These are phyloP conservation scores for Heterotilapia buettikoferi DNA, from an alignment of 2,113 vertebrate species.

Conservation along the genomic window DNA sequence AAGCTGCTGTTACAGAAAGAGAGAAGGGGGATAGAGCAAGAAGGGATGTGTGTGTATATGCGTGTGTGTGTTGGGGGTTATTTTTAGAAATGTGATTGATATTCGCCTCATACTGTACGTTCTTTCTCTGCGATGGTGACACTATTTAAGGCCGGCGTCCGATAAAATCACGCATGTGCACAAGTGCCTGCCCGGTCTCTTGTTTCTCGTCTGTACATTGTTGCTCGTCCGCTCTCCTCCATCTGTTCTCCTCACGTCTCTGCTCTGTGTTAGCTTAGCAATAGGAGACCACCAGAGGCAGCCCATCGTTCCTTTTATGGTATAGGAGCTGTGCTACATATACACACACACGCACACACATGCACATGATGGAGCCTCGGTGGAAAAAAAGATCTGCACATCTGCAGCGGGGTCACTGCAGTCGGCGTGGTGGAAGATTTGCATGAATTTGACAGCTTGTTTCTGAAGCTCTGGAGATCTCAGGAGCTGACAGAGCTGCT, in stretches of 20 bases:
- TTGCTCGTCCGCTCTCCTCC: slow-evolving; percentile 4
- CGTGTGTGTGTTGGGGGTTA: slow-evolving; percentile 38
- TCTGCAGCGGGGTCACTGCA: slow-evolving; percentile 37
- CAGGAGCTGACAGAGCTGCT: background rate
- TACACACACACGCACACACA: background rate
- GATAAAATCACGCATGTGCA: slow-evolving; percentile 10
- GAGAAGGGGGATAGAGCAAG: slow-evolving; percentile 45
- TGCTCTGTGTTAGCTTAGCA: slow-evolving; percentile 30
- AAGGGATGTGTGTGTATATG: background rate
- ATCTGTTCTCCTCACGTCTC: slow-evolving; percentile 34
- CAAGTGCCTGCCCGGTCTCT: background rate
- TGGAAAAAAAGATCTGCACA: slow-evolving; percentile 11
- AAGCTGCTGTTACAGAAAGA: slow-evolving; percentile 50
- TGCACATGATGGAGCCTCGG: background rate
- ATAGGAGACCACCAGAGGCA: slow-evolving; percentile 43
- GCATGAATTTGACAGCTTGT: background rate
- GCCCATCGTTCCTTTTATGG: slow-evolving; percentile 63
- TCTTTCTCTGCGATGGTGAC: slow-evolving; percentile 1
- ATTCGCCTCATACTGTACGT: slow-evolving; percentile 54
- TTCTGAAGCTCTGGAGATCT: background rate
- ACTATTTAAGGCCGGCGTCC: slow-evolving; percentile 12
- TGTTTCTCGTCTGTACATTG: background rate
- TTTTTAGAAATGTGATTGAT: slow-evolving; percentile 71
- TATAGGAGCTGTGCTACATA: slow-evolving; percentile 26
- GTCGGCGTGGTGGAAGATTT: background rate